Percentiles rank a stretch among this genome's conserved stretches.
phyloP scores from a whole-genome alignment of 2,797 vertebrate genomes.

The Bradypodion pumilum region DNA sequence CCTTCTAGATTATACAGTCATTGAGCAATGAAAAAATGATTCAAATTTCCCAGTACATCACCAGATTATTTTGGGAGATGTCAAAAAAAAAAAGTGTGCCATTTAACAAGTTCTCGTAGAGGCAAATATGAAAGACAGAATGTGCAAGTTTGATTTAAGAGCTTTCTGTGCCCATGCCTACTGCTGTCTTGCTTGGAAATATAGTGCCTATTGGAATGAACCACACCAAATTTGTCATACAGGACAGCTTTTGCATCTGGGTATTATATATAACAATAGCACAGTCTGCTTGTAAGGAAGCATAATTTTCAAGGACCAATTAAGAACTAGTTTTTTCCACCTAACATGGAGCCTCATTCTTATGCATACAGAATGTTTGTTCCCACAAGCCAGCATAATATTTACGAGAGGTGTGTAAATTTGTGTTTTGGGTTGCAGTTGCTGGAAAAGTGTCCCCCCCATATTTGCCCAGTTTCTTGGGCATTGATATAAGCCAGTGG shows the following conservation, averaged over 20 bases:
- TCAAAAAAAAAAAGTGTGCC: neutral
- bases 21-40: neutral
- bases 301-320: conserved; percentile 58
- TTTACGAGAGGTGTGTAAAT: neutral
- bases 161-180: conserved; percentile 14
- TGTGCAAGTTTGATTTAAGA: conserved; percentile 44
- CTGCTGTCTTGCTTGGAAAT: conserved; percentile 29
- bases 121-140: conserved; percentile 25
- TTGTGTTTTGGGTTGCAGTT: too few species aligned
- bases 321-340: conserved; percentile 22
- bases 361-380: neutral
- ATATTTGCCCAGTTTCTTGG: neutral
- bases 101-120: conserved; percentile 26
- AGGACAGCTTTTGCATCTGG: conserved; percentile 39
- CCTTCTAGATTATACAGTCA: neutral
- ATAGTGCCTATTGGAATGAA: conserved; percentile 44
- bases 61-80: neutral
- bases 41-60: neutral
- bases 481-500: neutral
- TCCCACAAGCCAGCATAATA: neutral
- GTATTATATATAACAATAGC: conserved; percentile 50
- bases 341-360: conserved; percentile 43
- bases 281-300: conserved; percentile 47
- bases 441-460: too few species aligned
- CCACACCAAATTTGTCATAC: conserved; percentile 39